Base-by-base conservation (phyloP, 2,797 vertebrate species). In the Galaxias olidus region DNA sequence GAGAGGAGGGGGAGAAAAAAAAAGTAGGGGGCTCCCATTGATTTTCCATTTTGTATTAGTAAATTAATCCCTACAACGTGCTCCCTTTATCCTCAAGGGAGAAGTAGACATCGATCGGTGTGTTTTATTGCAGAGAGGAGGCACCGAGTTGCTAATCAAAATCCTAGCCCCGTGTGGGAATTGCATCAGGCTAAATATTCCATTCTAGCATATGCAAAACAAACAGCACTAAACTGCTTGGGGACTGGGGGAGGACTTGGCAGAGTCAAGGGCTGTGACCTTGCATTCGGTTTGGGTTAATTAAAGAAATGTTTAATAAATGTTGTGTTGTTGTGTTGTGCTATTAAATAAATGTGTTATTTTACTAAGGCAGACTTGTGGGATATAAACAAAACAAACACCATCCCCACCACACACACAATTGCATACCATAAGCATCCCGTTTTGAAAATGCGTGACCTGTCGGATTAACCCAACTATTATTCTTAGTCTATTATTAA, bases 21-120 rank as follows among this genome's bases (percentile, higher is more conserved):
- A 10, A 47, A 8, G 8, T 11, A 47, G 60, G 18, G 48, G 47
- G 30, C 63, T 11, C 13, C 48, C 41, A 87, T 77, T 69, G 81
- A 89, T 84, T 85, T 89, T 68, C 64, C 70, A 85, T 82, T 86
- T 82, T 63, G 58, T 73, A 76, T 80, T 80, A 77, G 74, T 82
- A 77, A 85, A 90, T 79, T 11, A 80, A 89, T 86, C 75, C 74
- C 71, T 45, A 71, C 66, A 74, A 66, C 8, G n/a, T 68, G 40
- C 65, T 75, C 52, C 68, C 56, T 30, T 46, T 47, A 61, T 69
- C 67, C 65, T 77, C 73, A 73, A 70, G 66, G 64, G 66, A 72
- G 63, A 48, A 72, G 66, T 68, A 57, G 42, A 73, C 85, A 88
- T 87, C 79, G 82, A 89, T 84, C 73, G 51, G 51, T 79, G 82